Evolutionary conservation across 2,113 vertebrate genomes (phyloP), one percentile per base, ranked within the genome.

Genomic region (Acrocephalus arundinaceus): DNA sequence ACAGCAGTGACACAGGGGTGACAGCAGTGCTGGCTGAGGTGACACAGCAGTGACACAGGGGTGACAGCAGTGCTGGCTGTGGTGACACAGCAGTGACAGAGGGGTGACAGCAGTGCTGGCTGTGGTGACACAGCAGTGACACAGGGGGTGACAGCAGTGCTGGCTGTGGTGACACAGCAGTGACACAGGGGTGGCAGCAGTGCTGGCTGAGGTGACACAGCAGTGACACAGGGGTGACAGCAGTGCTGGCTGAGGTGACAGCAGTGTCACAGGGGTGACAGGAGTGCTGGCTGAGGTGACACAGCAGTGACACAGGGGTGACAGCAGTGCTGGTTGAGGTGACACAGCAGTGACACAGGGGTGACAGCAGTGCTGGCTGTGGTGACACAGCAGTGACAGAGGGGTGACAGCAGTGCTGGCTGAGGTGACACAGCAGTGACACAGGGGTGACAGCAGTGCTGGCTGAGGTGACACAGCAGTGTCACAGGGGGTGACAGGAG

Each of bases 1-100:
- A n/a, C n/a, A n/a, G n/a, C n/a, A n/a, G n/a, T n/a, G n/a, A n/a
- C n/a, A n/a, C n/a, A n/a, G n/a, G 20, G n/a, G 46, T 35, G 66
- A 1, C 45, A 48, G 46, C 6, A 43, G 39, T 6, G 46, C 45
- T 49, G 73, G 27, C 28, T 3, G 35, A 13, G 48, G 35, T 63
- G 58, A 16, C 45, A 48, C 1, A 1, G 59, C n/a, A 63, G 30
- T 78, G 59, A 24, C 57, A 39, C 0, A 0, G 6, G 10, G n/a
- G 48, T 35, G 66, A 1, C 45, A 48, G 46, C 4, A 43, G 39
- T 6, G 46, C 45, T 49, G 73, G 27, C 28, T 3, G 35, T 17
- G 48, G 30, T 63, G 58, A 16, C 45, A 48, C 1, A 1, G 59
- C n/a, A 63, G 30, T 78, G 59, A 24, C 57, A 39, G 6, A 7